These are phyloP conservation scores for Dinomys branickii DNA, from an alignment of 2,113 vertebrate species.

Conservation along the genomic window DNA sequence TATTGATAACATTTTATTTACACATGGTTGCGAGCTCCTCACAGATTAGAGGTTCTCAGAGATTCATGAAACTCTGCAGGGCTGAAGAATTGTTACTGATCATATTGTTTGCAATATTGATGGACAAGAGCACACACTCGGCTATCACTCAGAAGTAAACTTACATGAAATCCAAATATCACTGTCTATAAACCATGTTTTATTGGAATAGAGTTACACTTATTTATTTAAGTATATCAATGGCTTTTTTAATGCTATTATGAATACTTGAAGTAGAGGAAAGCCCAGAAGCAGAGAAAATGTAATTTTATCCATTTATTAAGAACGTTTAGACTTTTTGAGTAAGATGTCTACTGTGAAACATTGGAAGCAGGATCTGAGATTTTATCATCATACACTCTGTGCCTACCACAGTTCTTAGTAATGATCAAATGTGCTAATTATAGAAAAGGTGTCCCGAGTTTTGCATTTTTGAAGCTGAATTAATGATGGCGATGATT, in stretches of 20 bases:
- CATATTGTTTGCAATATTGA: background rate
- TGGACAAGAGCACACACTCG: background rate
- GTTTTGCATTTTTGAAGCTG: background rate
- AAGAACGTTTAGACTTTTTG: background rate
- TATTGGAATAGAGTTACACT: background rate
- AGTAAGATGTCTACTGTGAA: background rate
- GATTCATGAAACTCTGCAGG: too few relatives aligned
- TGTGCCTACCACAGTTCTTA: background rate
- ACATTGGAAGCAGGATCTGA: background rate
- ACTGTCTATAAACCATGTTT: background rate
- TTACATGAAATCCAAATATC: background rate
- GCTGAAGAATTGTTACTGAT: background rate
- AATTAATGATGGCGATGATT: background rate
- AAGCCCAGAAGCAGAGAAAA: background rate
- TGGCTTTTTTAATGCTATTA: background rate
- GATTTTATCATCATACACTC: background rate
- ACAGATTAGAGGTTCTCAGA: too few relatives aligned
- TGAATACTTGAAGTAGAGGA: background rate
- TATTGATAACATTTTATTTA: background rate
- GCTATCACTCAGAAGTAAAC: background rate
- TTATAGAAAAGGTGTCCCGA: background rate
- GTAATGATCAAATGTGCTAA: background rate
- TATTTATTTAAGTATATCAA: background rate
- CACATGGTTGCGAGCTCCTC: background rate
- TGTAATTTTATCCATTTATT: background rate